phyloP scores from a whole-genome alignment of 30 jellyfish, hydroid and myxozoan species.

The Hydra vulgaris region DNA sequence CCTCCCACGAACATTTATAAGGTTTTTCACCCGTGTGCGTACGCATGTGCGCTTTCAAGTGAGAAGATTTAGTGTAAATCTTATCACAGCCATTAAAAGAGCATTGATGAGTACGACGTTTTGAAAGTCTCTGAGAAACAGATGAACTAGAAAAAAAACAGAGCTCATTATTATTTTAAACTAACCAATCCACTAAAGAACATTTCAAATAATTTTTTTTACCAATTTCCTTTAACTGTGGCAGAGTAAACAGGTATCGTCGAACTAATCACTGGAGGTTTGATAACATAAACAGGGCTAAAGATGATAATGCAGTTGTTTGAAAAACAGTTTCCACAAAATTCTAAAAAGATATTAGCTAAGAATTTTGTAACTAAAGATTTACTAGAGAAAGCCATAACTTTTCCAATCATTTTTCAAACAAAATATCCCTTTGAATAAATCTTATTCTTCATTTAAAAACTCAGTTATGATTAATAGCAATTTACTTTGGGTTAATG shows the following conservation, averaged over 20 bases:
- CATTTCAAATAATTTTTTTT: neutral
- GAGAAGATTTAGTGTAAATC: conserved; percentile 93
- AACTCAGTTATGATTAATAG: neutral
- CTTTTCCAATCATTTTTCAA: no score
- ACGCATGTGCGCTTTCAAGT: conserved; percentile 98
- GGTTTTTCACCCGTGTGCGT: conserved; percentile 99
- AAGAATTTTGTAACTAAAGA: neutral
- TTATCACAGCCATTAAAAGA: conserved; percentile 79
- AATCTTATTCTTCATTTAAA: no score
- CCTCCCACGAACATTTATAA: conserved; percentile 98
- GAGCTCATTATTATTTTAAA: neutral
- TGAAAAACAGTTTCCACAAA: neutral
- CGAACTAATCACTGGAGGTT: neutral
- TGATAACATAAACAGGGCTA: neutral
- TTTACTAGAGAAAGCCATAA: neutral
- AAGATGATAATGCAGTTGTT: neutral
- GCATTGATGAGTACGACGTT: conserved; percentile 74
- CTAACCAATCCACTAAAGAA: neutral
- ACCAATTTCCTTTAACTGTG: neutral
- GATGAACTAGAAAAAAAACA: neutral
- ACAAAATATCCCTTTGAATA: no score
- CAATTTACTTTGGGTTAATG: neutral
- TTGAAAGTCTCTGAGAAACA: neutral
- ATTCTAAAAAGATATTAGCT: neutral
- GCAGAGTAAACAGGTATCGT: neutral